A percentile compares a stretch with the other conserved stretches of the same genome.
phyloP scores from a whole-genome alignment of 2,113 vertebrate species.

The Myodes glareolus region DNA sequence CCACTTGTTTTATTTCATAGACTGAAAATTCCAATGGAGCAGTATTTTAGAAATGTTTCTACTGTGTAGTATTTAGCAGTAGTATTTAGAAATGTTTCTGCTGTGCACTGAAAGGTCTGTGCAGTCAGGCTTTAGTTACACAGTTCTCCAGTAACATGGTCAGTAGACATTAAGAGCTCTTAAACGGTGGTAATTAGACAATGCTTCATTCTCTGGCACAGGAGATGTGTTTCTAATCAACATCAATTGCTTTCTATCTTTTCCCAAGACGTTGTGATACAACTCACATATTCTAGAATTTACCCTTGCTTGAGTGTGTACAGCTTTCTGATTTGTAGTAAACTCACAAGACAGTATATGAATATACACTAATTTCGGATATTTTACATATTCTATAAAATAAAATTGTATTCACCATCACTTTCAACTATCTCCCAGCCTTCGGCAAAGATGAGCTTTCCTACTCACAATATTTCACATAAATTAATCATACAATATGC shows the following conservation, averaged over 20 bases:
- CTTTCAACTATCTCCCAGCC: neutral
- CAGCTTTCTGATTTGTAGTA: neutral
- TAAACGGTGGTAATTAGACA: neutral
- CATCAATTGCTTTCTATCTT: neutral
- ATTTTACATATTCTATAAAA: neutral
- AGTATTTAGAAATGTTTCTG: neutral
- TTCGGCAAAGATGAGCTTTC: neutral
- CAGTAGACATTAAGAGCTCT: neutral
- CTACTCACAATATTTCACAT: neutral
- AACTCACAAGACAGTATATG: neutral
- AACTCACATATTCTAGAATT: neutral
- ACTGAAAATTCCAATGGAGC: neutral
- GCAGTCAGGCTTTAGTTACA: neutral
- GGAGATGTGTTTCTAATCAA: neutral
- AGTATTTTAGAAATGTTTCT: neutral
- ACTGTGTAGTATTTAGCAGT: too few relatives aligned
- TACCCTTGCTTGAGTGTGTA: neutral
- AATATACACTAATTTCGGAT: neutral
- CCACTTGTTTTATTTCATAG: neutral
- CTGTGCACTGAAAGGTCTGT: neutral
- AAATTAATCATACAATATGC: neutral
- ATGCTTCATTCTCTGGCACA: neutral
- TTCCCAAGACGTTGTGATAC: neutral
- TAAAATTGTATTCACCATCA: neutral
- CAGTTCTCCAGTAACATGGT: neutral